Conservation (phyloP, 2,113 vertebrate species). For the Ploceus nigricollis region DNA sequence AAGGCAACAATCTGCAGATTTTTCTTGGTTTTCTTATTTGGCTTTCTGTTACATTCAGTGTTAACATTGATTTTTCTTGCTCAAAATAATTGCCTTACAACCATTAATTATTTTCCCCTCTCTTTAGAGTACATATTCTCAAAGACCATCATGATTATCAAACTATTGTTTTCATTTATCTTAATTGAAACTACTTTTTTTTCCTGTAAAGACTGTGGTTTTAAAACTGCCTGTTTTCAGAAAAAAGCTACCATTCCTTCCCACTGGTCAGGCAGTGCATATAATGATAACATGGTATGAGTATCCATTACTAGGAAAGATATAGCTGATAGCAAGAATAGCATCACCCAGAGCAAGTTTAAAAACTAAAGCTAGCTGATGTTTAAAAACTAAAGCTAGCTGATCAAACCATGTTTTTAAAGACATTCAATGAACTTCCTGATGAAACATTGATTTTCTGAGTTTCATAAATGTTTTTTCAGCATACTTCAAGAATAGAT, state of each 20-base stretch:
- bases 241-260: neutral
- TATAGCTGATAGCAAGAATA: neutral
- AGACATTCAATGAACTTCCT: neutral
- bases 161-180: neutral
- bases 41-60: neutral
- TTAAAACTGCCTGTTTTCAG: neutral
- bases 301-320: neutral
- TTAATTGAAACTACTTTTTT: neutral
- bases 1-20: neutral
- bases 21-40: neutral
- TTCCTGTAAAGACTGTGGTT: neutral
- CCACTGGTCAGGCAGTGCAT: neutral
- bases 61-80: neutral
- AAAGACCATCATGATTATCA: neutral
- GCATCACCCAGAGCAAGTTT: neutral
- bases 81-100: neutral
- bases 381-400: neutral
- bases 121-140: neutral
- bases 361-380: neutral
- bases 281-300: neutral
- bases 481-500: neutral
- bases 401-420: neutral
- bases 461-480: neutral
- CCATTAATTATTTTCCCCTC: neutral
- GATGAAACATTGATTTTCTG: neutral